Evolutionary conservation across 2,113 vertebrate genomes (phyloP), one percentile per base, ranked within the genome.

Genomic region (Amblyopsis rosae): DNA sequence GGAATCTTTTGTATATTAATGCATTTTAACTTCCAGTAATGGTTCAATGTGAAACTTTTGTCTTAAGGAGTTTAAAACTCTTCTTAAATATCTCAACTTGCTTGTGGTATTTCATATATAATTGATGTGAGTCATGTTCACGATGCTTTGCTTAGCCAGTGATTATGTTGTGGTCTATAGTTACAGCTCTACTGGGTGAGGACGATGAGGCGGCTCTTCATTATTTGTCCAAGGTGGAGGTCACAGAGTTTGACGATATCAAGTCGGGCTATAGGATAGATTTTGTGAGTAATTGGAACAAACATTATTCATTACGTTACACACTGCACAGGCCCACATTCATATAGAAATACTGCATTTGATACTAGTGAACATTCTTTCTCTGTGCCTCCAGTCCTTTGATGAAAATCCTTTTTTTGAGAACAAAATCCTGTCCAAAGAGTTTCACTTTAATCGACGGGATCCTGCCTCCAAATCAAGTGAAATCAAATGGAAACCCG

Each of bases 251-350:
- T 83, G 98, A 98, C 96, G 97, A 99, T 89, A 99, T 99, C 92
- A 99, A 99, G 93, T 99, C 97, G 76, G 97, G 98, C 93, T 99
- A 99, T 96, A 99, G 97, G 99, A 99, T 99, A 99, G 96, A 99
- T 98, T 99, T 99, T 96, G 98, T 99, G 91, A 95, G 98, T 95
- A 66, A 12, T 41, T 5, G 6, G 35, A 41, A 1, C 35, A 41
- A 41, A 41, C 35, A 8, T 41, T 8, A 41, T 41, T 41, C 5
- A 41, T 41, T 41, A 41, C 26, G 56, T 32, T 4, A 1, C 15
- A 59, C 26, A 65, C 0, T 41, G 7, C 0, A 1, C 56, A 6
- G 10, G 12, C 12, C 10, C 55, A 16, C 16, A 10, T 17, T 48
- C 1, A 62, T 8, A 41, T 41, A 41, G 6, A 41, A 41, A 41